These are phyloP conservation scores for Phaenicophaeus curvirostris DNA, from an alignment of 2,797 vertebrate species.

Conservation along the genomic window DNA sequence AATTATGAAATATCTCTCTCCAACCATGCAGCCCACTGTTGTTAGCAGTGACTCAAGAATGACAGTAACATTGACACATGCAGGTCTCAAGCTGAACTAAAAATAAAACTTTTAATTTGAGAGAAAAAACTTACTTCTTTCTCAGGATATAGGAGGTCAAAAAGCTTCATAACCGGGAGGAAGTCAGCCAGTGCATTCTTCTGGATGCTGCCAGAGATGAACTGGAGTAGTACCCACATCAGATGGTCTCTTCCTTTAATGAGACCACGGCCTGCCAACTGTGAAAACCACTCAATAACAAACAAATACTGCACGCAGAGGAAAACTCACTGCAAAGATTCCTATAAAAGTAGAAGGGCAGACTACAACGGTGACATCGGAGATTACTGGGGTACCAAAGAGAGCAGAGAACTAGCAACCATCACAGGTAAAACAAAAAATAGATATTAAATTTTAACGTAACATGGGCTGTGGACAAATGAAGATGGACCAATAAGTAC, in stretches of 20 bases:
- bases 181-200: slow-evolving; percentile 97
- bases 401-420: background rate
- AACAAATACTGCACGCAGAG: background rate
- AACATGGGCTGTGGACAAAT: background rate
- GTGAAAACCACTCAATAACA: slow-evolving; percentile 49
- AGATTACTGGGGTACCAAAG: background rate
- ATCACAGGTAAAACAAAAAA: background rate
- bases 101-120: background rate
- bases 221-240: slow-evolving; percentile 99
- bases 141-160: slow-evolving; percentile 97
- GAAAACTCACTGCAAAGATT: background rate
- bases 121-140: slow-evolving; percentile 87
- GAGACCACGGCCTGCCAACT: slow-evolving; percentile 96
- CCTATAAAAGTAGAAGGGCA: background rate
- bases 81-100: background rate
- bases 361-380: background rate
- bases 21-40: background rate
- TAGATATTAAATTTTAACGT: background rate
- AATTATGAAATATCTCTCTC: background rate
- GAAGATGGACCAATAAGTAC: fast-evolving
- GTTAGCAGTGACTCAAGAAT: background rate
- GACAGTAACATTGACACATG: fast-evolving
- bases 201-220: slow-evolving; percentile 99
- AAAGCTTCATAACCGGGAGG: slow-evolving; percentile 99
- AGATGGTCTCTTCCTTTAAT: slow-evolving; percentile 98